Conservation (phyloP, 2,113 vertebrate species). For the Lathamus discolor region DNA sequence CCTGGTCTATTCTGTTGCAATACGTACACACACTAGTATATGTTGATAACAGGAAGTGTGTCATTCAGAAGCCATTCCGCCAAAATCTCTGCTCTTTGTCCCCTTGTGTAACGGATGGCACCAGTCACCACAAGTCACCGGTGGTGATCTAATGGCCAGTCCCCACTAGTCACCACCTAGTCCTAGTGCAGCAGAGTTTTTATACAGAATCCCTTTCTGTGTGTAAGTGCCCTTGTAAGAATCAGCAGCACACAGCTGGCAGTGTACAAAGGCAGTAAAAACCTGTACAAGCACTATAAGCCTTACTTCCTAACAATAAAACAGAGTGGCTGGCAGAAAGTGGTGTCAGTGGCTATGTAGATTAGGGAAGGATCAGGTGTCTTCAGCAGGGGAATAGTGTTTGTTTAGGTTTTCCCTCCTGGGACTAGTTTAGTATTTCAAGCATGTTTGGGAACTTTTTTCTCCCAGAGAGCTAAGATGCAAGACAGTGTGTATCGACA, state of each 20-base stretch:
- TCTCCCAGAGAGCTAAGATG: not conserved
- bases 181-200: not conserved
- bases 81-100: not conserved
- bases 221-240: not conserved
- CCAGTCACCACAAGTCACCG: not conserved
- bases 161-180: conserved; percentile 4
- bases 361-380: conserved; percentile 5
- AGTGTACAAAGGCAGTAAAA: not conserved
- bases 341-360: conserved; percentile 11
- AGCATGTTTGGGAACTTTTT: conserved; percentile 11
- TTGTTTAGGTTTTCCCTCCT: conserved; percentile 46
- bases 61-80: not conserved
- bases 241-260: not conserved
- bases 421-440: conserved; percentile 47
- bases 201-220: not conserved
- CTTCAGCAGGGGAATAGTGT: not conserved
- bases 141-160: conserved; percentile 13
- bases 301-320: not conserved
- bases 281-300: not conserved
- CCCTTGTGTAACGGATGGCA: not conserved
- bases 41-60: not conserved
- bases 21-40: not conserved
- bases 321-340: conserved; percentile 14
- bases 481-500: not conserved
- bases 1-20: not conserved